These are phyloP conservation scores for Anolis sagrei DNA, from an alignment of 2,113 vertebrate species.

Conservation along the genomic window DNA sequence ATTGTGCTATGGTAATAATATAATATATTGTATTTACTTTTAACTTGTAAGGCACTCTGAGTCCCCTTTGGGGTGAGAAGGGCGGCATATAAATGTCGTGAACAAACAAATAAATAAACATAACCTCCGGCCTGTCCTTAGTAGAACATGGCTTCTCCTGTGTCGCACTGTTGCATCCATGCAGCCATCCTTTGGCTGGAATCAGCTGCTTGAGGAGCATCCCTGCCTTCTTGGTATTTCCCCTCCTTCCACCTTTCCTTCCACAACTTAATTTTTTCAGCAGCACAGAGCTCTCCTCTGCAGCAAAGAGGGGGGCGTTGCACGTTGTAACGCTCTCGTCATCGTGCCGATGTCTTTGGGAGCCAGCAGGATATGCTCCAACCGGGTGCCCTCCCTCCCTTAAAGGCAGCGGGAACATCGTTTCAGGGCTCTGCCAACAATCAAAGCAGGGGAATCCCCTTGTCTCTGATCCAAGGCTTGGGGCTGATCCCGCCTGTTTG, in stretches of 20 bases:
- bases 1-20: no score
- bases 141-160: not conserved
- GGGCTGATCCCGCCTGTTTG: conserved; percentile 50
- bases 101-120: no score
- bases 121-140: not conserved
- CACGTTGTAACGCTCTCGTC: conserved; percentile 56
- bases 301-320: not conserved
- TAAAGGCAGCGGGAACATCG: conserved; percentile 56
- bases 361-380: conserved; percentile 61
- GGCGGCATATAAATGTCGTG: no score
- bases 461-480: conserved; percentile 47
- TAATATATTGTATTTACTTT: no score
- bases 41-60: no score
- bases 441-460: conserved; percentile 71
- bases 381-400: conserved; percentile 34
- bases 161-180: not conserved
- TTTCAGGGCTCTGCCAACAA: conserved; percentile 58
- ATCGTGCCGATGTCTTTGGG: conserved; percentile 47
- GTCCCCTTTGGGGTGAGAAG: no score
- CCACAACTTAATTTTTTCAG: conserved; percentile 11
- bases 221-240: conserved; percentile 57
- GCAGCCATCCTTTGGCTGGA: conserved; percentile 1
- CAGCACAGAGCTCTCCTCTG: not conserved
- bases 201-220: conserved; percentile 52
- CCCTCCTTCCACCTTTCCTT: conserved; percentile 7